These are phyloP conservation scores for Percina caprodes DNA, from an alignment of 2,113 vertebrate species.

Conservation along the genomic window DNA sequence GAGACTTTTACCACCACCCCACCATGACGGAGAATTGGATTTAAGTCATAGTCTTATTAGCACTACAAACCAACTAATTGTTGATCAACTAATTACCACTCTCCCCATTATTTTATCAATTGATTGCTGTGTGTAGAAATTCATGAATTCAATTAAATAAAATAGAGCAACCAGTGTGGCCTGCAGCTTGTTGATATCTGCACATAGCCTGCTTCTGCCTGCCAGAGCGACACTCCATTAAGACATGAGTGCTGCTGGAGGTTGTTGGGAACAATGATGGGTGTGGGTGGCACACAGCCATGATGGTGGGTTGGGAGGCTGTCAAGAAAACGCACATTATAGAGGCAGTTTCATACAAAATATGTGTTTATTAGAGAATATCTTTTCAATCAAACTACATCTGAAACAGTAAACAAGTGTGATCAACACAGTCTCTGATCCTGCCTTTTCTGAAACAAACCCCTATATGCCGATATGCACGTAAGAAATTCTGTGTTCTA, in stretches of 20 bases:
- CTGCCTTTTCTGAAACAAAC: slow-evolving; percentile 7
- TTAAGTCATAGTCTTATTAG: background rate
- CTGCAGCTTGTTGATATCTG: slow-evolving; percentile 48
- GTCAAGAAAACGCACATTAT: slow-evolving; percentile 19
- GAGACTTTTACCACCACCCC: background rate
- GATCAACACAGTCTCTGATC: background rate
- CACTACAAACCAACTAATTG: background rate
- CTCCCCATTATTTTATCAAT: background rate
- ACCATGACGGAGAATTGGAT: background rate
- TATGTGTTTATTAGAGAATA: background rate
- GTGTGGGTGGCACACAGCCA: slow-evolving; percentile 26
- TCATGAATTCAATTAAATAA: slow-evolving; percentile 34
- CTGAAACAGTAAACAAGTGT: background rate
- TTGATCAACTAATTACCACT: background rate
- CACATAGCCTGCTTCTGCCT: slow-evolving; percentile 35
- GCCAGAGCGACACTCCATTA: slow-evolving; percentile 40
- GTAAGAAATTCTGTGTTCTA: slow-evolving; percentile 69
- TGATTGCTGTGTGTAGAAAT: slow-evolving; percentile 25
- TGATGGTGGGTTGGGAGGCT: slow-evolving; percentile 12
- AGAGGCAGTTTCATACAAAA: slow-evolving; percentile 21
- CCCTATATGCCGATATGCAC: slow-evolving; percentile 18
- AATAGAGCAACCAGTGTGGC: slow-evolving; percentile 24
- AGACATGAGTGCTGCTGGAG: slow-evolving; percentile 14
- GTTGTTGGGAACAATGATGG: slow-evolving; percentile 59
- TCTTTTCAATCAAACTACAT: slow-evolving; percentile 1